phyloP scores from a whole-genome alignment of 2,797 vertebrate genomes.

The Centropyge bicolor region DNA sequence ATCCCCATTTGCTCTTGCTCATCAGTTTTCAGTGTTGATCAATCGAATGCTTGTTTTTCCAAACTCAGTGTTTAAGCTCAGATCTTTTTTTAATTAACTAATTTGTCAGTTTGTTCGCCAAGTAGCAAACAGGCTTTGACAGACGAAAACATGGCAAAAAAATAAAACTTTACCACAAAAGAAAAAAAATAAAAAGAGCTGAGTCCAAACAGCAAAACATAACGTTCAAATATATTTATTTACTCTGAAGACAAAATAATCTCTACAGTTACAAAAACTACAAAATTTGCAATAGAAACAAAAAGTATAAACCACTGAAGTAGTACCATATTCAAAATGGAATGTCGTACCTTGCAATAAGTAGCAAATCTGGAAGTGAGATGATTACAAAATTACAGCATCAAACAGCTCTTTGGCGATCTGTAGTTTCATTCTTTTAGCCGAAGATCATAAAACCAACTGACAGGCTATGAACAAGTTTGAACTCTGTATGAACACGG shows the following conservation, averaged over 20 bases:
- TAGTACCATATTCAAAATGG: slow-evolving; percentile 63
- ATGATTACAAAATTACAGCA: slow-evolving; percentile 74
- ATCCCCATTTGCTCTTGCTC: not conserved
- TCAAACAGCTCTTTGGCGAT: slow-evolving; percentile 50
- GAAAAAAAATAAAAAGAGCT: not conserved
- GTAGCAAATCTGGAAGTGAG: slow-evolving; percentile 65
- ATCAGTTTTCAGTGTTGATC: not conserved
- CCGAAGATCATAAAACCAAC: slow-evolving; percentile 44
- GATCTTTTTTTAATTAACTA: not conserved
- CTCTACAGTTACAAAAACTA: slow-evolving; percentile 83
- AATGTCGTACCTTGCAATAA: slow-evolving; percentile 65
- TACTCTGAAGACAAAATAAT: slow-evolving; percentile 81
- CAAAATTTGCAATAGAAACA: slow-evolving; percentile 72
- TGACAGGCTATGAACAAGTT: slow-evolving; percentile 34
- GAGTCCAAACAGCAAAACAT: not conserved
- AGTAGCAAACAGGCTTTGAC: not conserved
- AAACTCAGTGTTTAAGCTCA: not conserved
- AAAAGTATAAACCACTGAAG: slow-evolving; percentile 46
- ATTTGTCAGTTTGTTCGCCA: not conserved
- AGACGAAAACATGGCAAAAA: not conserved
- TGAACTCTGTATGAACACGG: slow-evolving; percentile 26
- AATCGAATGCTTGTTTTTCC: not conserved
- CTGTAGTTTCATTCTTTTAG: slow-evolving; percentile 39
- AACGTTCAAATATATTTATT: slow-evolving; percentile 84
- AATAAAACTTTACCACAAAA: not conserved